Evolutionary conservation across 2,888 invertebrate genomes (phyloP), one percentile per base, ranked within the genome.

Genomic region (Sminthurides aquaticus): DNA sequence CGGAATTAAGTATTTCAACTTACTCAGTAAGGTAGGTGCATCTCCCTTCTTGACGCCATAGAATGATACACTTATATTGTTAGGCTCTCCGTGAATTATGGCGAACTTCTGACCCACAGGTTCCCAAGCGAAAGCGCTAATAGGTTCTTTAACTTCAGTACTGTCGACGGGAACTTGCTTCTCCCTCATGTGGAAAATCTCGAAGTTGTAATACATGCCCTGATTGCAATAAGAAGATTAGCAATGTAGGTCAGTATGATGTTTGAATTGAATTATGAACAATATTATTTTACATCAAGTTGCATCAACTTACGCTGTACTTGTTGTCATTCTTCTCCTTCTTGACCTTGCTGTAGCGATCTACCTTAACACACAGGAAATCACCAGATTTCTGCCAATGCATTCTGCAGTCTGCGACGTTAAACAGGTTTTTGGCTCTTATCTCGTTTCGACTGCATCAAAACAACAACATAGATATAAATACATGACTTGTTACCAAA

Each of bases 341-440:
- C 76, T 91, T 90, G n/a, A 88, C 85, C 81, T 95, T 96, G 2
- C 90, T 87, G 79, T 87, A 89, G 65, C 89, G 83, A 78, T 92
- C 91, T 0, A 92, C 90, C 82, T 98, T 97, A 0, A 98, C 97
- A 76, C 98, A 97, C 27, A 99, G 83, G 78, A 95, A 96, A 78
- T 98, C 96, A 0, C 99, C 99, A 26, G 88, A 90, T 79, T 95
- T 95, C 79, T 99, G 99, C 99, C 99, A 99, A 79, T 95, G 95
- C 78, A 99, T 91, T 76, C 95, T 94, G 78, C 97, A 97, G 78
- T 97, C 96, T 0, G 96, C 96, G 0, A 99, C 98, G 70, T 91
- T 96, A 84, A 99, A 99, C 65, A 98, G 82, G 79, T 96, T 98
- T 79, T 97, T 96, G 71, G 91, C 91, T 72, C 96, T 86, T 52